These are phyloP conservation scores for Ridgeia piscesae DNA, from an alignment of 1,140 invertebrate genomes.

Conservation along the genomic window DNA sequence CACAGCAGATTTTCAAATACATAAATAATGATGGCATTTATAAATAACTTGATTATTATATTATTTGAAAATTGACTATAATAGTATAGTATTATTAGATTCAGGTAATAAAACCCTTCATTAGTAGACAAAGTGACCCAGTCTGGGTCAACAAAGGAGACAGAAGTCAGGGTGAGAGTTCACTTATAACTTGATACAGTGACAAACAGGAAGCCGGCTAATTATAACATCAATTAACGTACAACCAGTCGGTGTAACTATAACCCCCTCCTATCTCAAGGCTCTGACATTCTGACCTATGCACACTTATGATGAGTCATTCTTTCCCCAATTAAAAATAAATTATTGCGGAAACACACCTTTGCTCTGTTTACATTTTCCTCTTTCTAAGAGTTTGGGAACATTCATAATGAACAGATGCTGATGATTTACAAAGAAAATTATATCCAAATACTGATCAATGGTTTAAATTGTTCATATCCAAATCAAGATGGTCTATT, in stretches of 20 bases:
- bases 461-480: background rate
- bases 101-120: conserved; percentile 19
- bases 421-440: background rate
- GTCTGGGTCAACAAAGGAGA: background rate
- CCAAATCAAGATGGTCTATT: no score
- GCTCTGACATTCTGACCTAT: background rate
- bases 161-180: background rate
- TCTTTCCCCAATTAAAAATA: background rate
- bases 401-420: background rate
- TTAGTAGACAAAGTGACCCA: conserved; percentile 18
- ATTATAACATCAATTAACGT: background rate
- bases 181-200: background rate
- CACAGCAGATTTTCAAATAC: no score
- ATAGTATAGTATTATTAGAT: conserved; percentile 19
- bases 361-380: background rate
- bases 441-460: background rate
- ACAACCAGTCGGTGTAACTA: background rate
- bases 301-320: background rate
- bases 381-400: background rate
- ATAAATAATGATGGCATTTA: no score
- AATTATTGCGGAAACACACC: background rate
- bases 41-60: no score
- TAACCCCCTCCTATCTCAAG: background rate
- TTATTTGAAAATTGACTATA: no score
- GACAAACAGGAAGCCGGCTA: background rate